A percentile compares a stretch with the other conserved stretches of the same genome.
These are phyloP conservation scores for Unio pictorum DNA, from an alignment of 2,888 invertebrate species.

Conservation along the genomic window DNA sequence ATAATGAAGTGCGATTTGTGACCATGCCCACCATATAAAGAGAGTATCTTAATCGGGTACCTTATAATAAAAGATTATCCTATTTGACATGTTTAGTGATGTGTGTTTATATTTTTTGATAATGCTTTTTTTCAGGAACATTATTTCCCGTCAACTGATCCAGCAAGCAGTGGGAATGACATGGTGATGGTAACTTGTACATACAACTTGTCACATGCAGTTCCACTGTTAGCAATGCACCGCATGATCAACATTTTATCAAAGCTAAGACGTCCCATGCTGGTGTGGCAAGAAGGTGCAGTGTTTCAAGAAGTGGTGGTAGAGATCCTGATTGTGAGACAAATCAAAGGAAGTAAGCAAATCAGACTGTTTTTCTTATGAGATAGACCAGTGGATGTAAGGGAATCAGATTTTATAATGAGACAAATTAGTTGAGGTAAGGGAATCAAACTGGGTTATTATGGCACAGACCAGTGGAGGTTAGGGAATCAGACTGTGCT, in stretches of 20 bases:
- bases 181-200: not conserved
- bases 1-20: no score
- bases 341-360: slow-evolving; percentile 15
- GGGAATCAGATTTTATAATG: no score
- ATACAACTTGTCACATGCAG: not conserved
- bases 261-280: slow-evolving; percentile 18
- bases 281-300: slow-evolving; percentile 30
- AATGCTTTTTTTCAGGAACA: not conserved
- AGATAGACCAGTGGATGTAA: no score
- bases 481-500: no score
- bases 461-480: no score
- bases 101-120: not conserved
- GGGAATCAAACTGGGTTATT: no score
- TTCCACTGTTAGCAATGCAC: slow-evolving; percentile 8
- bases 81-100: no score
- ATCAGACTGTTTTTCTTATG: no score
- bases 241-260: slow-evolving; percentile 16
- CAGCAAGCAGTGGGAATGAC: not conserved
- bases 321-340: slow-evolving; percentile 21
- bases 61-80: no score
- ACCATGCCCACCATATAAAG: no score
- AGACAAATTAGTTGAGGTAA: no score
- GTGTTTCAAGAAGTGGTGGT: slow-evolving; percentile 31
- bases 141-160: not conserved
- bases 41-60: no score